Percentiles rank a stretch among this genome's conserved stretches.
Evolutionary conservation across 2,797 vertebrate genomes (phyloP).

Genomic region (Delichon dasypus): DNA sequence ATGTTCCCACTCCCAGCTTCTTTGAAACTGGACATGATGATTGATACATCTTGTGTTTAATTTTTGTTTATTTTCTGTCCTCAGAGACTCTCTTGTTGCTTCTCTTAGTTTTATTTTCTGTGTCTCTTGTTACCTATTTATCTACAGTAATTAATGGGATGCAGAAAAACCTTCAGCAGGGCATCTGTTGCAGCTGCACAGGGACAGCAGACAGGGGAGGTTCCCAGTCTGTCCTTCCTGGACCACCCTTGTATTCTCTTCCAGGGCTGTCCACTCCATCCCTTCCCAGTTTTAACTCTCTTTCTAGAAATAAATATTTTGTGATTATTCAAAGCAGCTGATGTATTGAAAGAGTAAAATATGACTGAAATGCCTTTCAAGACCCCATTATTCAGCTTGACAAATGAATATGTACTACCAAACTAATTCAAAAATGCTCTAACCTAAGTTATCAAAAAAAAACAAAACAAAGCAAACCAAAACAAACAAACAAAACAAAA

Average conservation of each 20-base stretch:
- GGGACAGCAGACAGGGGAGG: background rate
- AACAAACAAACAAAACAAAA: no score
- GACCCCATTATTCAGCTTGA: background rate
- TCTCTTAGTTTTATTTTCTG: background rate
- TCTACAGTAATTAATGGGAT: background rate
- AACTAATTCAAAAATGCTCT: background rate
- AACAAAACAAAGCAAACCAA: no score
- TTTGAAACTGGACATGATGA: background rate
- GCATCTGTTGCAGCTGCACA: background rate
- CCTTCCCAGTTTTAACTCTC: background rate
- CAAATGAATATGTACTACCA: background rate
- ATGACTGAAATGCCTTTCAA: background rate
- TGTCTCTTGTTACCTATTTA: background rate
- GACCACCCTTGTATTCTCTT: background rate
- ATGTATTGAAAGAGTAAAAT: background rate
- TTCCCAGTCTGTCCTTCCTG: background rate
- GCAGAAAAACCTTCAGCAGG: background rate
- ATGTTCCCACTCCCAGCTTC: background rate
- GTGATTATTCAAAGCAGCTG: background rate
- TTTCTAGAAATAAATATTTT: background rate
- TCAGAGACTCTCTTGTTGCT: background rate
- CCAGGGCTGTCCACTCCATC: background rate
- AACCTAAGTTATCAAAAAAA: background rate
- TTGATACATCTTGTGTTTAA: background rate
- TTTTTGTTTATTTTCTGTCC: background rate